Base-by-base conservation (phyloP, 1,140 invertebrate species). In the Megalopta genalis region DNA sequence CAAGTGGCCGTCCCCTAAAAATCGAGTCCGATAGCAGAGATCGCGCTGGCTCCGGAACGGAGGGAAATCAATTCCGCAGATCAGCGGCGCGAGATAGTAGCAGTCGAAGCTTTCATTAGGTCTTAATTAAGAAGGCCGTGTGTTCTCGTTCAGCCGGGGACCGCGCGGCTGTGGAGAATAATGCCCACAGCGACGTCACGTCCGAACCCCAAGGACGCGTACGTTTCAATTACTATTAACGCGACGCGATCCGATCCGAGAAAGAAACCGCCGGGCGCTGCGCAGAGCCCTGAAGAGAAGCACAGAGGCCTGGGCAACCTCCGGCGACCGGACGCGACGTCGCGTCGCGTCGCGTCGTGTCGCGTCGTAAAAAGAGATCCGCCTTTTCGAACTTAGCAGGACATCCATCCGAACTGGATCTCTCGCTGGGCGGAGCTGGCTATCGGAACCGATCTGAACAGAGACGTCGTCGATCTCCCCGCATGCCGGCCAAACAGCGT, bases 21-120 rank as follows among this genome's bases (percentile, higher is more conserved):
- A 49, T 63, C 27, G 49, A 25, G 18, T 7, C 9, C 49, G 49
- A 69, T 76, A 76, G 54, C 10, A 21, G 21, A 27, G 75, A 77
- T 77, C 62, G 59, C 59, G 52, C 9, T 25, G 59, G 74, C 37
- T 39, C 39, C 25, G 57, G 21, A 39, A n/a, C n/a, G 27, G 32
- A 18, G 46, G 72, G 66, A 83, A 84, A 83, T 84, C 81, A 80
- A 84, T 84, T 84, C 66, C 60, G 32, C 37, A 84, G 83, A 84
- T 83, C 63, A 23, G 21, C 70, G 23, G 49, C 52, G 65, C 75
- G 80, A 83, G 82, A 84, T 84, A 83, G 70, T 39, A 16, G n/a
- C 57, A 32, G 18, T 70, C 77, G 60, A 80, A 74, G 70, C 66
- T 64, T 37, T 60, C 77, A 73, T 84, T 83, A 83, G 68, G 78